Evolutionary conservation across 1,140 invertebrate genomes (phyloP).

Genomic region (Sycophila sp.): DNA sequence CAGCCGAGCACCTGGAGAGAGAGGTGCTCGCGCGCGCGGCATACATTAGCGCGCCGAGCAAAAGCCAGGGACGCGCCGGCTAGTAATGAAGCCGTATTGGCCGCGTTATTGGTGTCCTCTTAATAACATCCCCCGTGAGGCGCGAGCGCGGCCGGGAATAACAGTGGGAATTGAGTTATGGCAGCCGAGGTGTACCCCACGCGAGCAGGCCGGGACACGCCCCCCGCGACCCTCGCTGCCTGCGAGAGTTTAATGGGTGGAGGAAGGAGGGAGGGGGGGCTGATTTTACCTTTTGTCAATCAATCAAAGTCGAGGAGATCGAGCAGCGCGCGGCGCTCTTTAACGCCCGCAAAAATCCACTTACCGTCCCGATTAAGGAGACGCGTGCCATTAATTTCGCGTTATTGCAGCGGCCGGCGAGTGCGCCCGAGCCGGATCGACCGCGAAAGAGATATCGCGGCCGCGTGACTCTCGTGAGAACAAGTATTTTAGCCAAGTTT

Average conservation of each 20-base stretch:
- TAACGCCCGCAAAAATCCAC: conserved; percentile 30
- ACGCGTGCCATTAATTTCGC: conserved; percentile 38
- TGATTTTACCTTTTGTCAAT: conserved; percentile 41
- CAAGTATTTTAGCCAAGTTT: too few relatives aligned
- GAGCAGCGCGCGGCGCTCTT: not conserved
- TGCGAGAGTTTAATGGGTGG: conserved; percentile 7
- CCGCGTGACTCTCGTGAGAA: conserved; percentile 34
- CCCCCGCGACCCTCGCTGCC: conserved; percentile 15
- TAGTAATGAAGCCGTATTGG: conserved; percentile 41
- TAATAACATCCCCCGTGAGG: conserved; percentile 42
- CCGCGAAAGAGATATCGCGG: conserved; percentile 4
- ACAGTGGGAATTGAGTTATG: conserved; percentile 56
- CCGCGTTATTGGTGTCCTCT: conserved; percentile 41
- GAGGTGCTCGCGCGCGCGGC: not conserved
- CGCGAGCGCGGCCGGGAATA: conserved; percentile 47
- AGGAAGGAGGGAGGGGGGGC: not conserved
- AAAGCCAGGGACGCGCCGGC: not conserved
- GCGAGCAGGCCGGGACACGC: conserved; percentile 19
- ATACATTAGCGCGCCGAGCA: conserved; percentile 10
- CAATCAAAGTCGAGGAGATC: conserved; percentile 31
- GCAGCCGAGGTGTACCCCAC: conserved; percentile 26
- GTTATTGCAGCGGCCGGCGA: conserved; percentile 10
- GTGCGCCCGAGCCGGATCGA: not conserved
- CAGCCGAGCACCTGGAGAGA: not conserved
- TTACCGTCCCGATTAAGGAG: conserved; percentile 34